Base-by-base conservation (phyloP, 2,797 vertebrate genomes). In the Peromyscus eremicus region DNA sequence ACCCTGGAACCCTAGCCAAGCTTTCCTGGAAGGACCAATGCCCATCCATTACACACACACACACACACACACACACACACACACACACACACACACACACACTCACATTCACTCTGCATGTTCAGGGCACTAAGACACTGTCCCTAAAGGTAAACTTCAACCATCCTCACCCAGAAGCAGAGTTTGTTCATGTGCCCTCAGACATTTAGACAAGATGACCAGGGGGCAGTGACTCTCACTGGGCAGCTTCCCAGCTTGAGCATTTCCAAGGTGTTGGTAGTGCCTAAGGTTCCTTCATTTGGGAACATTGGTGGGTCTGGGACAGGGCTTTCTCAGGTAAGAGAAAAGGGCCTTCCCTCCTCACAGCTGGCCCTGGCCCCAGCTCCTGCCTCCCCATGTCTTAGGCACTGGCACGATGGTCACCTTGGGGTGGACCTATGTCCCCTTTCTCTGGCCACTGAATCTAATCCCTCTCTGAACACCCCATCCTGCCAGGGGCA, bases 341-440 rank as follows among this genome's bases (percentile, higher is more conserved):
- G 83, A 87, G 93, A 68, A 90, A 73, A 76, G 89, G 75, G 49
- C 64, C 83, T 46, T n/a, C 40, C 19, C 23, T 90, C 89, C 81
- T 95, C 37, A 2, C n/a, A 34, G 32, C 32, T 17, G 57, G 46
- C 29, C 46, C 66, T 25, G 40, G 43, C 21, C 70, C 55, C 89
- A 66, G 70, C 73, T 62, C 94, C 80, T 66, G 40, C 95, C 82
- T 93, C 77, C 82, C 91, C 32, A 55, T 84, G 95, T 97, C 96
- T 97, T 93, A 97, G 92, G 94, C 97, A 97, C 97, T 97, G 97
- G 97, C 96, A 97, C 73, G 32, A n/a, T 0, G 92, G 97, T 97
- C 95, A 91, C 89, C 25, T 29, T 68, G 89, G 86, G 90, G 94
- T 43, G 37, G 75, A 62, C 76, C 66, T 49, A 57, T 71, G 71